A percentile compares a stretch with the other conserved stretches of the same genome.
These are phyloP conservation scores for Sterrhoptilus dennistouni DNA, from an alignment of 2,113 vertebrate species.

Conservation along the genomic window DNA sequence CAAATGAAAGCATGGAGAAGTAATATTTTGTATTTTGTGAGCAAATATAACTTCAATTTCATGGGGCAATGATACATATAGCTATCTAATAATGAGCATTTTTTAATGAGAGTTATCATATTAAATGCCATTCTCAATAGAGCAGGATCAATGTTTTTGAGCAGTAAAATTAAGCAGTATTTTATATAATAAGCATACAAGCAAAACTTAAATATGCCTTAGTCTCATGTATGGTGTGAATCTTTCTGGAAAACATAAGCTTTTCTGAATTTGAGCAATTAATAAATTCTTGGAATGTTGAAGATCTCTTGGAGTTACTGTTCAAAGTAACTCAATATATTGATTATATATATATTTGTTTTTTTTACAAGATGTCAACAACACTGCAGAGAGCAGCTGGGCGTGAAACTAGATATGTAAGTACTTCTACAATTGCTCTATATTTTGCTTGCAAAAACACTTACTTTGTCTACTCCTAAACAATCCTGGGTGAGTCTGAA, in stretches of 20 bases:
- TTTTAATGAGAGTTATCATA: neutral
- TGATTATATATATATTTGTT: neutral
- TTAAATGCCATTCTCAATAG: neutral
- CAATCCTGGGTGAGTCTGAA: neutral
- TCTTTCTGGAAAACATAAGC: neutral
- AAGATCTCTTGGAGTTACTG: neutral
- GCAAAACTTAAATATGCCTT: neutral
- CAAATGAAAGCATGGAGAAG: neutral
- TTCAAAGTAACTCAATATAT: neutral
- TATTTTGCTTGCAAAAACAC: neutral
- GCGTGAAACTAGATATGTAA: slow-evolving; percentile 96
- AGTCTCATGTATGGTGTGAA: neutral
- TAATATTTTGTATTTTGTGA: neutral
- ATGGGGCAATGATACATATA: neutral
- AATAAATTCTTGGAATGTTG: neutral
- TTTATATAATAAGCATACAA: neutral
- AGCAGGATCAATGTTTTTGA: neutral
- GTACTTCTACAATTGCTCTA: slow-evolving; percentile 41
- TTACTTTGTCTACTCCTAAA: neutral
- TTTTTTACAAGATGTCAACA: slow-evolving; percentile 66
- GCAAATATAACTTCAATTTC: neutral
- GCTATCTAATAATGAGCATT: neutral
- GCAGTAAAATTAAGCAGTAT: neutral
- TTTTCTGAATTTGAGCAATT: neutral
- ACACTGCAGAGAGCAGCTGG: slow-evolving; percentile 80